A percentile compares a stretch with the other conserved stretches of the same genome.
These are phyloP conservation scores for Carabus problematicus DNA, from an alignment of 2,888 invertebrate species.

Conservation along the genomic window DNA sequence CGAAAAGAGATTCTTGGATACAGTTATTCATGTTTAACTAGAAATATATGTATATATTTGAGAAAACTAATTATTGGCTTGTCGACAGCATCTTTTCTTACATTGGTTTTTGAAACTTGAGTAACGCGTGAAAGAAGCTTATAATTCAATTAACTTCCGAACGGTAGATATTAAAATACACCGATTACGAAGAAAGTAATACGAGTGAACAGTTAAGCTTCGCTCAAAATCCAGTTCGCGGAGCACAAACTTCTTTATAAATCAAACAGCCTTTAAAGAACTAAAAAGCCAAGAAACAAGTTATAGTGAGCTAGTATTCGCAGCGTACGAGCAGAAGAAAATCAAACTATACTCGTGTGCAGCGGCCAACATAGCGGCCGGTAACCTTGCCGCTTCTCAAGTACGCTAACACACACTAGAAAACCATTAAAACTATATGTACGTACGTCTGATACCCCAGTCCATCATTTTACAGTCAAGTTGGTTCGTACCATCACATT, in stretches of 20 bases:
- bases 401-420: background rate
- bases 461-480: slow-evolving; percentile 67
- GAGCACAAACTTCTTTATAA: slow-evolving; percentile 34
- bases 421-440: slow-evolving; percentile 45
- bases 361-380: background rate
- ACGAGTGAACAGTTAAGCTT: slow-evolving; percentile 15
- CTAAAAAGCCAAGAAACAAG: slow-evolving; percentile 37
- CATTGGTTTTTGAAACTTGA: too few relatives aligned
- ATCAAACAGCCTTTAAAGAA: slow-evolving; percentile 36
- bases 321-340: slow-evolving; percentile 20
- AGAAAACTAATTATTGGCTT: too few relatives aligned
- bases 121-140: too few relatives aligned
- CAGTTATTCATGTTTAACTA: too few relatives aligned
- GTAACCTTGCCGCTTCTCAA: slow-evolving; percentile 9
- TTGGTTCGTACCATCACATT: slow-evolving; percentile 25
- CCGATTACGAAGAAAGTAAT: background rate
- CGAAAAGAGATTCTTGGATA: too few relatives aligned
- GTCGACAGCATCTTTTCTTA: too few relatives aligned
- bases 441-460: slow-evolving; percentile 78
- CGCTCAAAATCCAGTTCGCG: slow-evolving; percentile 30
- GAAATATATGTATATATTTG: too few relatives aligned
- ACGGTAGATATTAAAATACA: too few relatives aligned
- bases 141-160: too few relatives aligned
- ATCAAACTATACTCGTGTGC: slow-evolving; percentile 6
- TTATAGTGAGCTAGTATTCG: slow-evolving; percentile 31